Evolutionary conservation across 23 tunicate species (phyloP).

Genomic region (Diplosoma virens): DNA sequence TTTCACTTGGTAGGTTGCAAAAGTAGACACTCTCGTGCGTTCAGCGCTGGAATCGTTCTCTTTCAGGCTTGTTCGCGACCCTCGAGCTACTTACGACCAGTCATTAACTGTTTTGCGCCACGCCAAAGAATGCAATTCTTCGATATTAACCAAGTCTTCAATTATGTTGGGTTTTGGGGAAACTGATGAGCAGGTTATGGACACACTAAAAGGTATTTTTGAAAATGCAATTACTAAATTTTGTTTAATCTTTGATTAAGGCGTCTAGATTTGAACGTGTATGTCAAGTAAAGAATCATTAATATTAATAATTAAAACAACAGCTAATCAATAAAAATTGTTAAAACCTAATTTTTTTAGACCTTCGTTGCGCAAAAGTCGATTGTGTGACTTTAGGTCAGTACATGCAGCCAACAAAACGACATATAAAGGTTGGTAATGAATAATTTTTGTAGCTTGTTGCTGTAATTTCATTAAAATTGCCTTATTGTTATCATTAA

Average conservation of each 20-base stretch:
- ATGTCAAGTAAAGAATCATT: too few relatives aligned
- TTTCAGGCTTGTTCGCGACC: slow-evolving; percentile 88
- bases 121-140: slow-evolving; percentile 69
- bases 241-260: not conserved
- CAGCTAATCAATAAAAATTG: not conserved
- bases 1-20: slow-evolving; percentile 68
- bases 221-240: too few relatives aligned
- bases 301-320: not conserved
- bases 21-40: too few relatives aligned
- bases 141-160: slow-evolving; percentile 87
- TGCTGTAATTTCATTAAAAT: not conserved
- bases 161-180: slow-evolving; percentile 99
- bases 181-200: slow-evolving; percentile 88
- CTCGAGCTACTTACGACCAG: slow-evolving; percentile 93
- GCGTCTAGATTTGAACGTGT: too few relatives aligned
- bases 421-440: slow-evolving; percentile 95
- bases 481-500: not conserved
- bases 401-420: slow-evolving; percentile 99
- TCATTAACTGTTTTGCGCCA: slow-evolving; percentile 69
- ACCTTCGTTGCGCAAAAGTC: slow-evolving; percentile 64
- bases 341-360: slow-evolving; percentile 35
- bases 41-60: not conserved
- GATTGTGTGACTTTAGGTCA: slow-evolving; percentile 99
- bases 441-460: not conserved
- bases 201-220: slow-evolving; percentile 90